Conservation (phyloP, 2,888 invertebrate species). For the Pocota personata region DNA sequence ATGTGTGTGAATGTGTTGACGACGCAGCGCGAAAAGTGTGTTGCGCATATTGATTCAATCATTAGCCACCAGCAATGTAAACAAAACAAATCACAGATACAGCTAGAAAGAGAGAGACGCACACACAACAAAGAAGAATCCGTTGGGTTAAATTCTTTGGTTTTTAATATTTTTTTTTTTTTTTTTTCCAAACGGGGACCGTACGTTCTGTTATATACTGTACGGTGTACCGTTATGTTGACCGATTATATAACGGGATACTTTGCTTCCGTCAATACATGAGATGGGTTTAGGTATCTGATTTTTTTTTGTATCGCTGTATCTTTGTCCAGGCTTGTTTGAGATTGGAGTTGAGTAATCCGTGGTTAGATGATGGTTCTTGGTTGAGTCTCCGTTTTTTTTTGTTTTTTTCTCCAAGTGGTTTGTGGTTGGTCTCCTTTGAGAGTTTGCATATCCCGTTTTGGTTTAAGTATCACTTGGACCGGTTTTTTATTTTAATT, state of each 20-base stretch:
- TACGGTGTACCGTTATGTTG: constrained; percentile 76
- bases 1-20: background rate
- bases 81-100: constrained; percentile 31
- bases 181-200: background rate
- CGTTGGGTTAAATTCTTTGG: constrained; percentile 26
- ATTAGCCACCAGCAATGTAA: constrained; percentile 9
- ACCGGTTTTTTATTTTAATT: constrained; percentile 7
- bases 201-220: constrained; percentile 6
- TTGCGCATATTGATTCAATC: constrained; percentile 59
- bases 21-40: constrained; percentile 36
- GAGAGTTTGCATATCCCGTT: constrained; percentile 41
- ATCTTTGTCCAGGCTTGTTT: constrained; percentile 21
- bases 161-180: background rate
- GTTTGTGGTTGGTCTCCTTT: constrained; percentile 26
- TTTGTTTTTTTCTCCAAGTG: background rate
- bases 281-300: background rate
- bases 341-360: constrained; percentile 45
- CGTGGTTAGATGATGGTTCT: constrained; percentile 23
- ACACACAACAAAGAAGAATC: constrained; percentile 8
- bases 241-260: constrained; percentile 77
- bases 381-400: constrained; percentile 4
- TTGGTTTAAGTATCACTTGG: constrained; percentile 13
- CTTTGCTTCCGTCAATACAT: constrained; percentile 50
- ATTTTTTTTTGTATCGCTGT: background rate
- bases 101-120: constrained; percentile 3